Evolutionary conservation across 2,797 vertebrate species (phyloP).

Genomic region (Molossus alvarezi): DNA sequence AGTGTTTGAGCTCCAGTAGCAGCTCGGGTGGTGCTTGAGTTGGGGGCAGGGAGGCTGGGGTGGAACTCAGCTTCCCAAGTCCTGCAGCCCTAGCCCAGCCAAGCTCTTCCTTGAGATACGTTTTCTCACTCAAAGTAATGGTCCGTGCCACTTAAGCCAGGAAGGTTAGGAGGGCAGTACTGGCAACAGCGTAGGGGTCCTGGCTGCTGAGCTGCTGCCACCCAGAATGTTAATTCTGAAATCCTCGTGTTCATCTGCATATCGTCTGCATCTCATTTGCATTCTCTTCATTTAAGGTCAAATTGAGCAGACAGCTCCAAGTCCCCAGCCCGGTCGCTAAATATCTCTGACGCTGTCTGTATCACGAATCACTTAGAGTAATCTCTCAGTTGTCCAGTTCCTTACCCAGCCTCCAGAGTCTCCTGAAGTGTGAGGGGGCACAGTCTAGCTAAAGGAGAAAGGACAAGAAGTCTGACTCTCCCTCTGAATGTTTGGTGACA

Average conservation of each 20-base stretch:
- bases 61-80: neutral
- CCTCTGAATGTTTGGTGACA: constrained; percentile 73
- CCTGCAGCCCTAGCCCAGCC: neutral
- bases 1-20: neutral
- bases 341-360: constrained; percentile 65
- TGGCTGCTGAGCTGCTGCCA: neutral
- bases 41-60: accelerated
- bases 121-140: constrained; percentile 17
- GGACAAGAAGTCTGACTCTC: constrained; percentile 24
- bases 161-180: neutral
- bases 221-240: constrained; percentile 67
- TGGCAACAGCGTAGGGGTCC: neutral
- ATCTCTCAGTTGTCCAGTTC: constrained; percentile 2
- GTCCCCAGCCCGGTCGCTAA: constrained; percentile 65
- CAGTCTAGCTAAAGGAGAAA: constrained; percentile 38
- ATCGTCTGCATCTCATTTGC: constrained; percentile 82
- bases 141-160: neutral
- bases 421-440: neutral
- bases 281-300: constrained; percentile 86
- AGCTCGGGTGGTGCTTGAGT: neutral
- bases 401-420: neutral
- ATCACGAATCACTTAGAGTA: constrained; percentile 10
- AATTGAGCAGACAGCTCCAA: constrained; percentile 83
- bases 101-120: neutral
- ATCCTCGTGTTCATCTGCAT: constrained; percentile 76